Evolutionary conservation across 2,113 vertebrate species (phyloP).

Genomic region (Pteronura brasiliensis): DNA sequence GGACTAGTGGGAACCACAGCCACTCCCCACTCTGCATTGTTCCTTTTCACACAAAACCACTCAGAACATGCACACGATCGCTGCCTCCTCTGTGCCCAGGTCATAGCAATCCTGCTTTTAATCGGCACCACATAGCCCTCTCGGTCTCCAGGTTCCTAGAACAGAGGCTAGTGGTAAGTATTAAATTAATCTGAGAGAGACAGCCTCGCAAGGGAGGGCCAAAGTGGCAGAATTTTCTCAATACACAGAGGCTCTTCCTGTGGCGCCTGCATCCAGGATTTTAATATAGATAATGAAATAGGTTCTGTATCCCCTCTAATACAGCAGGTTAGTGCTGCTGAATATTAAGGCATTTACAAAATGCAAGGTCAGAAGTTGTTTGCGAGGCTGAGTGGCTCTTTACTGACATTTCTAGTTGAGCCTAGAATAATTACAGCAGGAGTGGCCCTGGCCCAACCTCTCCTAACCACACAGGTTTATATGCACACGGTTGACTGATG

Average conservation of each 20-base stretch:
- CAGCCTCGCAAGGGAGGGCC: background rate
- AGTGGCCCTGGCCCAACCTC: background rate
- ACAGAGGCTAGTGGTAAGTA: background rate
- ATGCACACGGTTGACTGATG: background rate
- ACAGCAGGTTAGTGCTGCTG: background rate
- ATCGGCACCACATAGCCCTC: background rate
- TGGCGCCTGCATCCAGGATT: constrained; percentile 10
- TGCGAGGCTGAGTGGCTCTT: background rate
- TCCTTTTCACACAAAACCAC: background rate
- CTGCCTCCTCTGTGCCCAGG: background rate
- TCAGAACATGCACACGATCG: background rate
- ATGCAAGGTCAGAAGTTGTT: background rate
- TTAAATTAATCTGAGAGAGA: background rate
- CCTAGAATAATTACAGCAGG: background rate
- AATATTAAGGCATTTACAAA: background rate
- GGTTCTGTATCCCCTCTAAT: background rate
- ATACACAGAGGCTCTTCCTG: background rate
- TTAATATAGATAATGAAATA: constrained; percentile 48
- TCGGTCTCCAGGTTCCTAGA: background rate
- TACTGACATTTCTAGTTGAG: background rate
- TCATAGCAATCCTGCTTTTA: background rate
- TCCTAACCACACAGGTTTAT: background rate
- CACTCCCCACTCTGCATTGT: background rate
- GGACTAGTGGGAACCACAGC: background rate
- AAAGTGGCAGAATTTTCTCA: background rate